Conservation (phyloP, 2,113 vertebrate species). For the Telmatochromis sp. region DNA sequence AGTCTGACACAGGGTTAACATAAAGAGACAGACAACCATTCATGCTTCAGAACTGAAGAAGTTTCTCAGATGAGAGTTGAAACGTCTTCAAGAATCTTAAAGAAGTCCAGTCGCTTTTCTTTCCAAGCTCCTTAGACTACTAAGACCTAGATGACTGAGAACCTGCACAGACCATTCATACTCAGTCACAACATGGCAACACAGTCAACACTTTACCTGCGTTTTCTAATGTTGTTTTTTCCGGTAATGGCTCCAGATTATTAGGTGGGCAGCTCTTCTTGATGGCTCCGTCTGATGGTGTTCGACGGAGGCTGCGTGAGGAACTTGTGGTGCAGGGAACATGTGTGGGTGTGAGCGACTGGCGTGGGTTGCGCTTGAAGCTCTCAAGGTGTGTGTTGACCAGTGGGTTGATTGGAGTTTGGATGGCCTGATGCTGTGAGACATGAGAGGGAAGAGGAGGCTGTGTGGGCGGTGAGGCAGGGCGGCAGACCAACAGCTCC, state of each 20-base stretch:
- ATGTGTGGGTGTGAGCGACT: slow-evolving; percentile 93
- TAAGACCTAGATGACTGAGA: background rate
- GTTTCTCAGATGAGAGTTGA: background rate
- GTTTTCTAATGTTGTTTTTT: slow-evolving; percentile 36
- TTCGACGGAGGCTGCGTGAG: slow-evolving; percentile 77
- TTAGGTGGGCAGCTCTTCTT: slow-evolving; percentile 64
- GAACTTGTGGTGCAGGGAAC: slow-evolving; percentile 75
- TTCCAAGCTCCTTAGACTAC: background rate
- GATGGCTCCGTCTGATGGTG: slow-evolving; percentile 93
- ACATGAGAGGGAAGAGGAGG: slow-evolving; percentile 58
- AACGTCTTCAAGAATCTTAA: background rate
- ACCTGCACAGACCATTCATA: background rate
- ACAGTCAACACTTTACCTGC: slow-evolving; percentile 31
- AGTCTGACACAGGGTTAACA: background rate
- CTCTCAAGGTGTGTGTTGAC: slow-evolving; percentile 90
- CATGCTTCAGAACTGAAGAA: background rate
- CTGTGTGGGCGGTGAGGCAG: slow-evolving; percentile 64
- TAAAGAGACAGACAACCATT: background rate
- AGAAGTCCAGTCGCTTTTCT: background rate
- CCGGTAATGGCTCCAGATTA: slow-evolving; percentile 42
- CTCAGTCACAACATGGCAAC: background rate
- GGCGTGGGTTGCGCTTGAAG: slow-evolving; percentile 89
- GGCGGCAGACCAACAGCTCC: slow-evolving; percentile 82
- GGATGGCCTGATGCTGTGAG: slow-evolving; percentile 73
- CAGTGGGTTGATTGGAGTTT: slow-evolving; percentile 78